These are phyloP conservation scores for Argyrosomus regius DNA, from an alignment of 2,797 vertebrate genomes.

Conservation along the genomic window DNA sequence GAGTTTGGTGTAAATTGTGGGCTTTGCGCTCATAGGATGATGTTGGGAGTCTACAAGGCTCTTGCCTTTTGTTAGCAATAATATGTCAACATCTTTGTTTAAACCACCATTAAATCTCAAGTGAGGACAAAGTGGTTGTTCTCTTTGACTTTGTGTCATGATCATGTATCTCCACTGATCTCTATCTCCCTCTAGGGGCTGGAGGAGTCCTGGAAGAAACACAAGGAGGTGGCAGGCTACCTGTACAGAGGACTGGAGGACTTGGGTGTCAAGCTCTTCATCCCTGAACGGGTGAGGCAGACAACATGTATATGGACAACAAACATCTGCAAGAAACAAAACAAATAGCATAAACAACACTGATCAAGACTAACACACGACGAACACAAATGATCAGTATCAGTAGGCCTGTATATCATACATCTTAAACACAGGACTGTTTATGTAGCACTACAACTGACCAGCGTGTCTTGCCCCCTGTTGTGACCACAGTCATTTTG, in stretches of 20 bases:
- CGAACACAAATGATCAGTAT: background rate
- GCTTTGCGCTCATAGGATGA: background rate
- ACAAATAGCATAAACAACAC: background rate
- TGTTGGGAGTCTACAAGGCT: background rate
- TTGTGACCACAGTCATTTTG: background rate
- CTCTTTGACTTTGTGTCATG: background rate
- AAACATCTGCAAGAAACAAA: constrained; percentile 7
- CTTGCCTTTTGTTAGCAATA: background rate
- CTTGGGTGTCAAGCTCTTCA: constrained; percentile 92
- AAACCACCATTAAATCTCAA: background rate
- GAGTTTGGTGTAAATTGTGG: background rate
- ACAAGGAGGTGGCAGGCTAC: constrained; percentile 85
- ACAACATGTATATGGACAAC: background rate
- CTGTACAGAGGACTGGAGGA: constrained; percentile 88
- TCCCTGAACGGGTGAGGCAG: constrained; percentile 89
- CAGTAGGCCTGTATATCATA: background rate
- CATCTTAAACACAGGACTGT: background rate
- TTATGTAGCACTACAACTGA: background rate
- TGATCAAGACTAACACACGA: background rate
- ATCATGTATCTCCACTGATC: background rate
- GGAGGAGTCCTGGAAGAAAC: constrained; percentile 90
- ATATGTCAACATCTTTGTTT: background rate
- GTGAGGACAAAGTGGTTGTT: background rate
- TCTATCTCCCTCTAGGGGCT: constrained; percentile 87
- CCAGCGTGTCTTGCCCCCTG: background rate